These are phyloP conservation scores for Lymantria monacha DNA, from an alignment of 2,888 invertebrate species.

Conservation along the genomic window DNA sequence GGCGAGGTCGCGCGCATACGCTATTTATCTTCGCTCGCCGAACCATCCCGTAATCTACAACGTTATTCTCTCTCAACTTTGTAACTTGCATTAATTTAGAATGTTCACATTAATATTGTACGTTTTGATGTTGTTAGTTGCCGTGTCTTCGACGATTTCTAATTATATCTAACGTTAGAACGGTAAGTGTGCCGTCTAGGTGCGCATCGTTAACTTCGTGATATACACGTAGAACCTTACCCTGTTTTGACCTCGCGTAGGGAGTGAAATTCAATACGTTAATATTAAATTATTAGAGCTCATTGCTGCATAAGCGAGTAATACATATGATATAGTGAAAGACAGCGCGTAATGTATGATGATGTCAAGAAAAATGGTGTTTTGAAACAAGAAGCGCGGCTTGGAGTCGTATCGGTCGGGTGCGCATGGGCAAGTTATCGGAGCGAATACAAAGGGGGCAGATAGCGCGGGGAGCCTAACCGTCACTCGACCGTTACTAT, in stretches of 20 bases:
- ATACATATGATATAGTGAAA: conserved; percentile 38
- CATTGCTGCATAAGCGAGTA: conserved; percentile 57
- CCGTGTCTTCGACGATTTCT: conserved; percentile 18
- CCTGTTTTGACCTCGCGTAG: conserved; percentile 43
- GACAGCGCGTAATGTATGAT: conserved; percentile 61
- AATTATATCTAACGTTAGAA: conserved; percentile 21
- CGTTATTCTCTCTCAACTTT: conserved; percentile 39
- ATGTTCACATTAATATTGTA: conserved; percentile 28
- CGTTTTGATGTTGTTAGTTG: conserved; percentile 10
- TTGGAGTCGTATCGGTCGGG: conserved; percentile 76
- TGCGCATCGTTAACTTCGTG: conserved; percentile 72
- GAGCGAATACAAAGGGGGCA: conserved; percentile 82
- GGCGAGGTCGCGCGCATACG: conserved; percentile 68
- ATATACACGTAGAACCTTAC: conserved; percentile 62
- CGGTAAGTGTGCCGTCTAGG: conserved; percentile 41
- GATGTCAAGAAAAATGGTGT: conserved; percentile 60
- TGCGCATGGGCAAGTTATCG: conserved; percentile 82
- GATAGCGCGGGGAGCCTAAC: conserved; percentile 80
- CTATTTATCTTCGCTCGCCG: conserved; percentile 57
- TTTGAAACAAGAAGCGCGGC: conserved; percentile 73
- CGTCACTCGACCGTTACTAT: conserved; percentile 80
- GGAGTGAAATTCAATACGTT: conserved; percentile 14
- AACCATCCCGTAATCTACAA: conserved; percentile 34
- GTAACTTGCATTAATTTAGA: conserved; percentile 44
- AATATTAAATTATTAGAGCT: conserved; percentile 31